These are phyloP conservation scores for Thelaira solivaga DNA, from an alignment of 2,888 invertebrate species.

Conservation along the genomic window DNA sequence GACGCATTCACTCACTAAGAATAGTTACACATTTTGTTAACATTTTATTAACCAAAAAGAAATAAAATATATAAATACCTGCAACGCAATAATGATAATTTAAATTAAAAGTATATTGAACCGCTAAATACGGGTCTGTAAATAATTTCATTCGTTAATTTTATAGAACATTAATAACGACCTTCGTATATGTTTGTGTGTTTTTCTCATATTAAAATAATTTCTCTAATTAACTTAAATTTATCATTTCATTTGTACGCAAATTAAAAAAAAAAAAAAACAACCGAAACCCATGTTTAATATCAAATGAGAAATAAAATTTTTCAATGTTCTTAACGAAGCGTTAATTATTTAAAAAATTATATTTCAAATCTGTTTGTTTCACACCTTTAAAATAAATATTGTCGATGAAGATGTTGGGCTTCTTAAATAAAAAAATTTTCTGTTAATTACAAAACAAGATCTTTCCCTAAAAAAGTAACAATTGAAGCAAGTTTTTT, in stretches of 20 bases:
- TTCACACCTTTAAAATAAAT: too few relatives aligned
- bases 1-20: too few relatives aligned
- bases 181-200: too few relatives aligned
- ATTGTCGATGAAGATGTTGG: too few relatives aligned
- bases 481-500: too few relatives aligned
- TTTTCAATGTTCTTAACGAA: background rate
- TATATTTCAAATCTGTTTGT: background rate
- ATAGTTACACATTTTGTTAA: too few relatives aligned
- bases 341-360: slow-evolving; percentile 13
- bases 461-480: too few relatives aligned
- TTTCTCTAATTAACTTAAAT: slow-evolving; percentile 9
- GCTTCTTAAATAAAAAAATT: too few relatives aligned
- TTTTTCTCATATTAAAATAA: background rate
- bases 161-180: background rate
- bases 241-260: slow-evolving; percentile 6
- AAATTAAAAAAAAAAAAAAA: background rate
- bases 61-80: too few relatives aligned
- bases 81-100: background rate
- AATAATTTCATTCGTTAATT: background rate
- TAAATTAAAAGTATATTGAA: slow-evolving; percentile 15
- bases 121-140: too few relatives aligned
- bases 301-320: slow-evolving; percentile 10
- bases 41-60: too few relatives aligned
- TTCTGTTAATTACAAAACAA: too few relatives aligned
- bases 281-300: background rate